Evolutionary conservation across 2,113 vertebrate genomes (phyloP).

Genomic region (Cavia aperea): DNA sequence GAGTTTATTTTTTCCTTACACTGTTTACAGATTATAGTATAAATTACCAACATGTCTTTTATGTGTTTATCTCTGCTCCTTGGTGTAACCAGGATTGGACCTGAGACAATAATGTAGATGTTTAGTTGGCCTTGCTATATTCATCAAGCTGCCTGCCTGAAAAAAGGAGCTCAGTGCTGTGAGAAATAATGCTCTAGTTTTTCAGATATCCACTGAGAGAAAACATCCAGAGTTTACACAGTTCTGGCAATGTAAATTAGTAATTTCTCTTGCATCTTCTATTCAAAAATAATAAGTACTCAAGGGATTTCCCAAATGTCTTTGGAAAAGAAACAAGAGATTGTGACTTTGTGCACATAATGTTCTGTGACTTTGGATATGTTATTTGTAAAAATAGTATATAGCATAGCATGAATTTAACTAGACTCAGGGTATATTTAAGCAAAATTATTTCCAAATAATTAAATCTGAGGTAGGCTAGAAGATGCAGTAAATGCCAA

Average conservation of each 20-base stretch:
- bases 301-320: neutral
- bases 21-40: neutral
- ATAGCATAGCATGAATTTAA: neutral
- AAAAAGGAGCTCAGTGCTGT: neutral
- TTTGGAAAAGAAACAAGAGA: constrained; percentile 14
- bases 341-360: constrained; percentile 21
- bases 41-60: neutral
- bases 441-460: constrained; percentile 27
- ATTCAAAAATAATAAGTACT: constrained; percentile 30
- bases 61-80: neutral
- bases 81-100: neutral
- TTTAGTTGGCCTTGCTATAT: constrained; percentile 23
- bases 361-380: constrained; percentile 16
- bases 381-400: constrained; percentile 6
- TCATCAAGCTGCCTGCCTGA: constrained; percentile 24
- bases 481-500: neutral
- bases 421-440: neutral
- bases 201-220: neutral
- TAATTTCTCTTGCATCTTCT: neutral
- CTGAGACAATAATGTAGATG: neutral
- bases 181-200: constrained; percentile 9
- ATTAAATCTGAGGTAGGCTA: neutral
- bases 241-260: constrained; percentile 39
- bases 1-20: neutral
- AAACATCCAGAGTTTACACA: constrained; percentile 41